phyloP scores from a whole-genome alignment of 2,797 vertebrate species.

The Apodemus agrarius region DNA sequence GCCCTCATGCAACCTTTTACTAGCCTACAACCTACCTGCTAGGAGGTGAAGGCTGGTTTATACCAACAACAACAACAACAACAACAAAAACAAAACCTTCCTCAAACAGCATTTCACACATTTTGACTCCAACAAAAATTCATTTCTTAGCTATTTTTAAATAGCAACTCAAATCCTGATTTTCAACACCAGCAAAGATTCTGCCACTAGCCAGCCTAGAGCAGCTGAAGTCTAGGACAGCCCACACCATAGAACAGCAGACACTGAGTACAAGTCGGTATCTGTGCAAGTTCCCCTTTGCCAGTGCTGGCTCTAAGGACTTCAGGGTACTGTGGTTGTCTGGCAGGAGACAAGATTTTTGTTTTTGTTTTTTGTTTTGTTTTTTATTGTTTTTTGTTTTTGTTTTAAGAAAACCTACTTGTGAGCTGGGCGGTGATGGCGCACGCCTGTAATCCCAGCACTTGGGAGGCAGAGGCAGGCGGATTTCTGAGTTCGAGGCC shows the following conservation, averaged over 20 bases:
- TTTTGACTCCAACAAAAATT: conserved; percentile 51
- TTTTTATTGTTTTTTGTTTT: not conserved
- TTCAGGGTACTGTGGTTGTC: not conserved
- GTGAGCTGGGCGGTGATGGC: no score
- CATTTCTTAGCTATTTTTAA: conserved; percentile 47
- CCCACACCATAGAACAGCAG: not conserved
- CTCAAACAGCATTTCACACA: not conserved
- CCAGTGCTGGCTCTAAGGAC: not conserved
- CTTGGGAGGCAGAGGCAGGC: no score
- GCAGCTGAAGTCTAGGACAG: not conserved
- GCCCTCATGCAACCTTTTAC: not conserved
- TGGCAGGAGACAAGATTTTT: not conserved
- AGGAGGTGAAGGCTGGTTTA: conserved; percentile 19
- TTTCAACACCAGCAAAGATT: conserved; percentile 51
- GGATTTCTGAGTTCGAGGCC: no score
- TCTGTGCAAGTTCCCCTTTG: not conserved
- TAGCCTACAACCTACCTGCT: not conserved
- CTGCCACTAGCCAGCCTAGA: not conserved
- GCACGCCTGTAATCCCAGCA: no score
- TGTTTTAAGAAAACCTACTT: no score
- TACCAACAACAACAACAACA: no score
- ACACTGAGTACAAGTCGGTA: not conserved
- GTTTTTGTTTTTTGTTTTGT: not conserved
- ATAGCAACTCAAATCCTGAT: conserved; percentile 38
- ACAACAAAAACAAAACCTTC: not conserved